Evolutionary conservation across 1,140 invertebrate genomes (phyloP), one percentile per base, ranked within the genome.

Genomic region (Conus ventricosus): DNA sequence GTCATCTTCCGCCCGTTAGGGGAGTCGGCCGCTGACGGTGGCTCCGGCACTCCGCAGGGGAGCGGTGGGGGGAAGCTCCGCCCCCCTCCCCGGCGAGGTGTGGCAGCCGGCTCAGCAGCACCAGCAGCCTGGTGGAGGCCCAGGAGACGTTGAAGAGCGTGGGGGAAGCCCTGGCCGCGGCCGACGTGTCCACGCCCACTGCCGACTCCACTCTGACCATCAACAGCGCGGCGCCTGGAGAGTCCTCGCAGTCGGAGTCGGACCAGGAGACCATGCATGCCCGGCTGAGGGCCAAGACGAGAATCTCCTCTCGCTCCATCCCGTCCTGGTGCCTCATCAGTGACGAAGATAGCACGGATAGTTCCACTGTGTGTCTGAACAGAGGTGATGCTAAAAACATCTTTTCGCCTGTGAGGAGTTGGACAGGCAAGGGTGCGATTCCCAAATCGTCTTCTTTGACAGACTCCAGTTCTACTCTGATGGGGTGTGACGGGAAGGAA

Each of bases 201-300:
- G 27, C 23, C 53, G 71, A 55, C 6, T 67, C 27, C 83, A 13
- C 80, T 15, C 71, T 87, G 76, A 82, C 88, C 51, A 84, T 87
- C 63, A 78, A 86, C 51, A 88, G 87, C 55, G 80, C 89, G 20
- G 85, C 88, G 54, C 88, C 87, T 53, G 87, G 89, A 13, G 93
- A 94, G 39, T 93, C 90, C 0, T 93, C 92, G 6, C 87, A 91
- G 11, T 93, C 92, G 25, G 93, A 94, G 84, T 93, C 93, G n/a
- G 94, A 94, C 86, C 92, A 94, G 54, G 94, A 94, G 76, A 90
- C 88, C 54, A 91, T 93, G 71, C 93, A 91, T 85, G 88, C 90
- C 53, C 90, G 93, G 55, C 82, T 94, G 51, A 90, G 91, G 75
- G 88, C 88, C 25, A 93, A 93, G 85, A 93, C 93, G 3, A 86